These are phyloP conservation scores for Lysandra coridon DNA, from an alignment of 2,888 invertebrate genomes.

Conservation along the genomic window DNA sequence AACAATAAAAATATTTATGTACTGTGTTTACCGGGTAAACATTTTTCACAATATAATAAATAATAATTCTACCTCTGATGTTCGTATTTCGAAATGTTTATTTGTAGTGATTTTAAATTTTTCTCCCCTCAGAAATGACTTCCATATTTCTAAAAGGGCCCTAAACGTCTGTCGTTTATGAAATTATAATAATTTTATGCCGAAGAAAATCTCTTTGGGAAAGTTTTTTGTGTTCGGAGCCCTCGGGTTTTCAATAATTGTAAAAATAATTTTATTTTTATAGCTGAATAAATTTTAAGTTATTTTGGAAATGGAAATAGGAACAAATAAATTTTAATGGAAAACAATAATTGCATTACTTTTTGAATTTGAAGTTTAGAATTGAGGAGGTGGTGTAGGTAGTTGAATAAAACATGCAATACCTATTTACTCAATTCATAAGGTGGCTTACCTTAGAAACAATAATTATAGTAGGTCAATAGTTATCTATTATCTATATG, in stretches of 20 bases:
- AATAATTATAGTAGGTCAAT: too few relatives aligned
- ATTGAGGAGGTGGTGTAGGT: too few relatives aligned
- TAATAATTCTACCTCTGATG: too few relatives aligned
- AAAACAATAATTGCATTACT: neutral
- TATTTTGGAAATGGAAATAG: neutral
- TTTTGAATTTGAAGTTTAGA: neutral
- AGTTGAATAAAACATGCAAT: too few relatives aligned
- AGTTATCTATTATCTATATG: too few relatives aligned
- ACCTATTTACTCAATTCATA: too few relatives aligned
- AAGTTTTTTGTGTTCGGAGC: constrained; percentile 13
- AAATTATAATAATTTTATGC: constrained; percentile 27
- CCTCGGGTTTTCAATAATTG: neutral
- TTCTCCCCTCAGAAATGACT: neutral
- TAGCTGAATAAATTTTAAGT: constrained; percentile 15
- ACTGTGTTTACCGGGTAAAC: too few relatives aligned
- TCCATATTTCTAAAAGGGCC: neutral
- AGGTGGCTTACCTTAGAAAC: too few relatives aligned
- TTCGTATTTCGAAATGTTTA: neutral
- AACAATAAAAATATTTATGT: neutral
- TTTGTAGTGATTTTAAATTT: neutral
- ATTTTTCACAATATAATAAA: too few relatives aligned
- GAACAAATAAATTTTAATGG: neutral
- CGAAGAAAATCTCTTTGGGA: neutral
- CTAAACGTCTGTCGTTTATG: constrained; percentile 24
- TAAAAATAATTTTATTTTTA: constrained; percentile 18